A percentile compares a stretch with the other conserved stretches of the same genome.
phyloP scores from a whole-genome alignment of 2,113 vertebrate species.

The Megaceryle maxima region DNA sequence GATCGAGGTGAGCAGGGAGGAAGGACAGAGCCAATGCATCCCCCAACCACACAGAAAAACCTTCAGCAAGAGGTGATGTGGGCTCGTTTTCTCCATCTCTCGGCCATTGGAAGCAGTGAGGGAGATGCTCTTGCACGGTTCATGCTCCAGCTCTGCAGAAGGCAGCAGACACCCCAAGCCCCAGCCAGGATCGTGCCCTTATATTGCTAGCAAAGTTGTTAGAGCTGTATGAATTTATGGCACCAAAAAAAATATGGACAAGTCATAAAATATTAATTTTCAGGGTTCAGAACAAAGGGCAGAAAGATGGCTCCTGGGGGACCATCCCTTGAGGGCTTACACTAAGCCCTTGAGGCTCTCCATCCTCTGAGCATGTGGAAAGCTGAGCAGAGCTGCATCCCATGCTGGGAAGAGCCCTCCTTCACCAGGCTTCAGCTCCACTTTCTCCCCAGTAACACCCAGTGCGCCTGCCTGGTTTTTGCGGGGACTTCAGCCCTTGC shows the following conservation, averaged over 20 bases:
- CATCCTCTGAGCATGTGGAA: neutral
- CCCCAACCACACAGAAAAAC: neutral
- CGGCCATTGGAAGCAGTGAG: accelerated
- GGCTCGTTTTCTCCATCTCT: neutral
- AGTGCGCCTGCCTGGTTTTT: neutral
- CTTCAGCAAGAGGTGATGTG: accelerated
- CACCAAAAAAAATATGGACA: neutral
- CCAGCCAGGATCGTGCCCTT: neutral
- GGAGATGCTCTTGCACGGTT: neutral
- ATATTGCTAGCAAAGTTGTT: neutral
- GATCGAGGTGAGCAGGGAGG: neutral
- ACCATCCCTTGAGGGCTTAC: accelerated
- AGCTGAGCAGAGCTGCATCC: neutral
- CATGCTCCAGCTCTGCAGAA: neutral
- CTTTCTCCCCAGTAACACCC: neutral
- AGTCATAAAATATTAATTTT: accelerated
- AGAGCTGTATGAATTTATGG: neutral
- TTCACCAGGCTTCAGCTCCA: accelerated
- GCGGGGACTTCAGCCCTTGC: neutral
- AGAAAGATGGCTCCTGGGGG: neutral
- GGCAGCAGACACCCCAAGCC: neutral
- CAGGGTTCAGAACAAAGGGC: neutral
- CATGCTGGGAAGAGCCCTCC: neutral
- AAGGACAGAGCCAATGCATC: neutral
- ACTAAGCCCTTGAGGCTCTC: neutral